Base-by-base conservation (phyloP, 2,113 vertebrate genomes). In the Barbus barbus region DNA sequence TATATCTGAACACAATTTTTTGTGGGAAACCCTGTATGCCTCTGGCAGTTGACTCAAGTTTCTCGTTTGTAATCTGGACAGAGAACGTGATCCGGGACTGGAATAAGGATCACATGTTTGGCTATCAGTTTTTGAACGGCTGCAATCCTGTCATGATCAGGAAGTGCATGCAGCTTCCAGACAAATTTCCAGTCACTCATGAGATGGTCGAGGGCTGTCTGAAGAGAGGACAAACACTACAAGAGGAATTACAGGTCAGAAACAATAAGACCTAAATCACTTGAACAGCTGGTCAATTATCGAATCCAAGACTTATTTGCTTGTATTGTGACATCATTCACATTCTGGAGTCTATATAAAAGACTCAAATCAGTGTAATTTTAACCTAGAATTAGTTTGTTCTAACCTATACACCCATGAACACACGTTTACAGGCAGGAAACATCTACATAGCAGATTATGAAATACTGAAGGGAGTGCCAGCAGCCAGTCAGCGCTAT, bases 41-140 rank as follows among this genome's bases (percentile, higher is more conserved):
- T 51, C 18, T 51, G 48, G 18, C 41, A 12, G 2, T 44, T 51
- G 48, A 51, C 48, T 5, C 44, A 6, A 53, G 5, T 58, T 58
- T 11, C 56, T 76, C 1, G 8, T 65, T 88, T 83, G 38, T 18
- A 67, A 33, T 67, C 63, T 67, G 16, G 31, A 84, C 82, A 99
- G 98, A 98, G 90, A 96, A 97, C 1, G 96, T 99, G 89, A 99
- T 98, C 96, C 86, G 96, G 26, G 96, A 99, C 88, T 99, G 98
- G 98, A 95, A 95, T 61, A 96, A 99, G 90, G 97, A 99, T 84
- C 95, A 96, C 88, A 96, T 99, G 96, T 99, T 99, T 71, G 97
- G 97, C 20, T 99, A 99, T 90, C 98, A 99, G 91, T 98, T 96
- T 88, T 92, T 99, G 81, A 99, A 98, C 4, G 97, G 97, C 13